Evolutionary conservation across 2,797 vertebrate species (phyloP), one percentile per base, ranked within the genome.

Genomic region (Otolemur crassicaudatus): DNA sequence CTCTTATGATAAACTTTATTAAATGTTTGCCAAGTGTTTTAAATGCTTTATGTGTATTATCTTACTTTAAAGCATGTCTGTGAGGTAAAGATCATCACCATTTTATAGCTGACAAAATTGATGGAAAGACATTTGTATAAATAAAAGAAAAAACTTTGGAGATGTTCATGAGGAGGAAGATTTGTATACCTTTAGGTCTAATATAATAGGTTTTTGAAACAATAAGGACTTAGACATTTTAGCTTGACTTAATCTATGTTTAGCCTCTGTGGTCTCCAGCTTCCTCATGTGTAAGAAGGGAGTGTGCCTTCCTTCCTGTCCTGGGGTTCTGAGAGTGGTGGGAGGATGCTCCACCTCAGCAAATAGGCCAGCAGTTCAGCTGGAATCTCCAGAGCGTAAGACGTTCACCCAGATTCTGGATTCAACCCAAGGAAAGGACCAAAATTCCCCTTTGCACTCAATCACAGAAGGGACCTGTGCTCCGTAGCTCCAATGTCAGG

Each of bases 311-410:
- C 60, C 94, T 94, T 80, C 60, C 73, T 20, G 61, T 0, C 0
- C 1, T 2, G 1, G 22, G 1, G 61, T 7, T 23, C 60, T 31
- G 3, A 7, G n/a, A 1, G 29, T 6, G 12, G 27, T 1, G 0
- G 65, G 53, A 34, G 46, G 43, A 31, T 1, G 72, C 75, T 56
- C 76, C 72, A 19, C 31, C 5, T 60, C 61, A 3, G 4, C 58
- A n/a, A 2, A 20, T 4, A 0, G 81, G 27, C 72, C 34, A 23
- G 34, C 53, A n/a, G 27, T 8, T 34, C 0, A 2, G 58, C 5
- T 16, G 65, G 70, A 58, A 49, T 22, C 46, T 19, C 29, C 58
- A 34, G 58, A 29, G 29, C 58, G 4, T 8, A 25, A 34, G 82
- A 49, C 34, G 58, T 16, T 53, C 9, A 0, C 73, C 65, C 83